Conservation (phyloP, 2,888 invertebrate genomes). For the Acanthosepion esculentum region DNA sequence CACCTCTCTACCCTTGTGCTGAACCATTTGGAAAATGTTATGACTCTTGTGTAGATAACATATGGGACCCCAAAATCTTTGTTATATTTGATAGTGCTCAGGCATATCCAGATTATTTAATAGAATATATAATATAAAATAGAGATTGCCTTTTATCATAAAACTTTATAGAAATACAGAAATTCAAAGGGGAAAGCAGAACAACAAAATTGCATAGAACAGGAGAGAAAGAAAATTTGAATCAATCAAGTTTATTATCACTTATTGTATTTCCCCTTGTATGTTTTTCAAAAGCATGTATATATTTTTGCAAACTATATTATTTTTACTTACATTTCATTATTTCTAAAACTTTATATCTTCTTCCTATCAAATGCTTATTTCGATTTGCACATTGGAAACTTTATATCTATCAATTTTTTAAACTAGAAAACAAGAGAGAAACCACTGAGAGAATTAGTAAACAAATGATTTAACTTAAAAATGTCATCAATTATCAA, state of each 20-base stretch:
- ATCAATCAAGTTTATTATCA: neutral
- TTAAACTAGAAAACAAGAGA: neutral
- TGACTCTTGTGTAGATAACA: conserved; percentile 72
- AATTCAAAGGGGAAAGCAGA: neutral
- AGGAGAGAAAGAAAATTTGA: neutral
- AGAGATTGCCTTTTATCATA: conserved; percentile 18
- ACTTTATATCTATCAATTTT: neutral
- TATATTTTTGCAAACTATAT: conserved; percentile 2
- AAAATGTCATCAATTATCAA: neutral
- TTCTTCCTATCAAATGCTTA: neutral
- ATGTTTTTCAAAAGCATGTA: neutral
- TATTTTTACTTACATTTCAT: neutral
- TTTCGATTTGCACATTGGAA: neutral
- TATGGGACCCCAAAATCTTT: conserved; percentile 67
- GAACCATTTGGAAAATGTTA: conserved; percentile 69
- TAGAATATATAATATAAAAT: conserved; percentile 61
- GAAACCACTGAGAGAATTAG: neutral
- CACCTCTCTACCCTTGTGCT: conserved; percentile 60
- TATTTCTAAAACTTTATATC: neutral
- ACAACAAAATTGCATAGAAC: neutral
- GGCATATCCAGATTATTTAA: conserved; percentile 71
- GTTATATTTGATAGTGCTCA: conserved; percentile 73
- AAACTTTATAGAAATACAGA: neutral
- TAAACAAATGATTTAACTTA: neutral
- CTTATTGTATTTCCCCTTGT: neutral